Conservation (phyloP, 2,797 vertebrate species). For the Cephalopachus bancanus region DNA sequence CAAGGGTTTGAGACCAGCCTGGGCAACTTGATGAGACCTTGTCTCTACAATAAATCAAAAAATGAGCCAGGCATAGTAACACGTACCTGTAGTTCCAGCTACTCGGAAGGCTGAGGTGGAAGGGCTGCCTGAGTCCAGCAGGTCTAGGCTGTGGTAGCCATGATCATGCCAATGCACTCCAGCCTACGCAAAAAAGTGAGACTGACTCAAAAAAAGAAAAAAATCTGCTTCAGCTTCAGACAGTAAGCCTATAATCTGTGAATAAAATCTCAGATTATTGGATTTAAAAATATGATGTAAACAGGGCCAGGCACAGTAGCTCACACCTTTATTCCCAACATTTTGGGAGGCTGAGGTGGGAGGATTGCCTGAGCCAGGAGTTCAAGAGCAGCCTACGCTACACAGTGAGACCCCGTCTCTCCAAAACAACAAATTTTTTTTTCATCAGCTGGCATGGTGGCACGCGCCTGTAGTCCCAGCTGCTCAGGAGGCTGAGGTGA, state of each 20-base stretch:
- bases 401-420: neutral
- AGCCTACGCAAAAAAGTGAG: too few species aligned
- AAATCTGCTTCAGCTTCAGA: neutral
- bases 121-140: too few species aligned
- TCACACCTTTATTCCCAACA: neutral
- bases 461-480: neutral
- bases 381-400: neutral
- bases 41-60: too few species aligned
- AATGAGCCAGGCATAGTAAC: too few species aligned
- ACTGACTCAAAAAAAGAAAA: neutral
- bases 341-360: neutral
- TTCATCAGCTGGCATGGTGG: neutral
- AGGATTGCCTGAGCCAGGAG: neutral
- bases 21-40: too few species aligned
- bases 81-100: too few species aligned
- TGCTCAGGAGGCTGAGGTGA: neutral
- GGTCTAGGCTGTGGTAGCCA: too few species aligned
- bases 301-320: fast-evolving
- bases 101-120: too few species aligned
- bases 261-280: neutral
- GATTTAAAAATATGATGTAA: neutral
- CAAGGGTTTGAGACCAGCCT: too few species aligned
- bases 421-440: neutral
- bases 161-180: too few species aligned
- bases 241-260: neutral